phyloP scores from a whole-genome alignment of 2,797 vertebrate species.

The Todus mexicanus region DNA sequence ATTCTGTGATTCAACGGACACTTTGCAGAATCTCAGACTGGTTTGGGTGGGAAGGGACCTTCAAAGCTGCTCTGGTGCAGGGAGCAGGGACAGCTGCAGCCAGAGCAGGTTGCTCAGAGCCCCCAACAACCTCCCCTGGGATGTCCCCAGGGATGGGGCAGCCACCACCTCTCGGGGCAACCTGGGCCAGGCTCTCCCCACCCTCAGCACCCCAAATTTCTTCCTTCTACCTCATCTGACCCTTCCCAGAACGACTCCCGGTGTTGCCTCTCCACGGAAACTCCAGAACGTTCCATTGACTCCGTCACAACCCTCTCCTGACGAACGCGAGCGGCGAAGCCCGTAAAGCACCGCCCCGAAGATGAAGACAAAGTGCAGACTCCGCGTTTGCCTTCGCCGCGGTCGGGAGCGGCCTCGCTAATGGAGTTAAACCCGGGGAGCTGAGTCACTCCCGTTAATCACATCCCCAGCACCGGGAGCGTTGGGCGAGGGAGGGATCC shows the following conservation, averaged over 20 bases:
- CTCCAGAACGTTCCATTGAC: neutral
- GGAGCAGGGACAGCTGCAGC: too few relatives aligned
- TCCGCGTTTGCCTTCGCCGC: neutral
- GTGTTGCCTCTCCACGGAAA: neutral
- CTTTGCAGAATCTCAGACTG: neutral
- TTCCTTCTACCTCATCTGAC: neutral
- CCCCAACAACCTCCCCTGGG: too few relatives aligned
- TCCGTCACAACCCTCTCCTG: neutral
- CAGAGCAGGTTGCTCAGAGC: too few relatives aligned
- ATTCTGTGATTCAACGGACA: fast-evolving
- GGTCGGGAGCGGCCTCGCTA: neutral
- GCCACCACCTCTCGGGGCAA: too few relatives aligned
- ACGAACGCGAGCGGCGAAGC: neutral
- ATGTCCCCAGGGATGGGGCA: too few relatives aligned
- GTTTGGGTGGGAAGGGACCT: too few relatives aligned
- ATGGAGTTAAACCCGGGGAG: neutral
- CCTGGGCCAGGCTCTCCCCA: neutral
- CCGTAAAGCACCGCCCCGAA: neutral
- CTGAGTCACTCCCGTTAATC: neutral
- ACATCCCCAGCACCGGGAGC: neutral
- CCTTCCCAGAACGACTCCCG: neutral
- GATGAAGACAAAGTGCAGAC: neutral
- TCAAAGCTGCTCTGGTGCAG: too few relatives aligned
- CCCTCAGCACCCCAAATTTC: neutral
- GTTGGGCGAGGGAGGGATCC: neutral